Evolutionary conservation across 2,113 vertebrate species (phyloP), one percentile per base, ranked within the genome.

Genomic region (Gnathonemus echidnorhynchus): DNA sequence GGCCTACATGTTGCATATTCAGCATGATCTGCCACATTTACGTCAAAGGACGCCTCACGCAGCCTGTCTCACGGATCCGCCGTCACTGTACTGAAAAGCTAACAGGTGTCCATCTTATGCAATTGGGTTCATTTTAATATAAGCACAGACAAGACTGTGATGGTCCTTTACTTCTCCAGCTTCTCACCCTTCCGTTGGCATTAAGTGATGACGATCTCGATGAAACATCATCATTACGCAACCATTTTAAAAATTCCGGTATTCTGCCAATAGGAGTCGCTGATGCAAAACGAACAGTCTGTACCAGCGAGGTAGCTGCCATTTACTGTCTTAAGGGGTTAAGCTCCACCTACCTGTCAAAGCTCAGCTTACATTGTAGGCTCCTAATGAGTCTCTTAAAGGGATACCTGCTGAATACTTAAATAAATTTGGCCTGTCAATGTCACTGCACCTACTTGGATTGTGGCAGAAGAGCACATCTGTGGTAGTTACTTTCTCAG

Each of bases 61-160:
- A 15, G 31, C 62, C 62, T 31, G 21, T 77, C 46, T 74, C 42
- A 46, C 11, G 46, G 2, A 19, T 50, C 66, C 7, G 15, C n/a
- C 8, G 15, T n/a, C 42, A 15, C 45, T 19, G 5, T 35, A 46
- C 88, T 45, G 46, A 48, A 77, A 45, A 88, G 62, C 62, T 27
- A 88, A 49, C 88, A 88, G 88, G 62, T 88, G 21, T 45, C 46
- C 13, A 45, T 49, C 62, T 88, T 66, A 88, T 88, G 88, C 46
- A 66, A 88, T 50, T n/a, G 15, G 46, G 27, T 49, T 46, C 62
- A 74, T 88, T 31, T 74, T 24, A 88, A 48, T 88, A 42, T 77
- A 45, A 74, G 21, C n/a, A n/a, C 58, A 24, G 45, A 11, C 45
- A 31, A 35, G 53, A 45, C 35, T 58, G 53, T 13, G 27, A 27